These are phyloP conservation scores for Helarctos malayanus DNA, from an alignment of 2,797 vertebrate genomes.

Conservation along the genomic window DNA sequence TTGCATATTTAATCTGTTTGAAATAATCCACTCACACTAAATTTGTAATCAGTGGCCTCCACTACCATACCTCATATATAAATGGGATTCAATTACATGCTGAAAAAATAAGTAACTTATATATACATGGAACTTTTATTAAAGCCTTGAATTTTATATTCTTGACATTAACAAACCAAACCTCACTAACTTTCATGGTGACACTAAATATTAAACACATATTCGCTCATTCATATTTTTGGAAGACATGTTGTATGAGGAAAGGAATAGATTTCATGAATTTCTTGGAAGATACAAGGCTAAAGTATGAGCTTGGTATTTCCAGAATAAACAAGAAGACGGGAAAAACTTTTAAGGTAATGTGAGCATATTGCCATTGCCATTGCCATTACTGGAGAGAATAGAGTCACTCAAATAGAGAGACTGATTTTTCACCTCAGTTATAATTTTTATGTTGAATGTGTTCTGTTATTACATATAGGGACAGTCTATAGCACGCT, in stretches of 20 bases:
- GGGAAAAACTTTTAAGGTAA: neutral
- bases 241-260: neutral
- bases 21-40: constrained; percentile 49
- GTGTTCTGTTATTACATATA: neutral
- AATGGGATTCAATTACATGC: neutral
- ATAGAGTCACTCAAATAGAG: neutral
- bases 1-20: constrained; percentile 30
- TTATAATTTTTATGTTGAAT: constrained; percentile 16
- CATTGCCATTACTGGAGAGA: neutral
- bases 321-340: neutral
- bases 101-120: neutral
- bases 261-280: neutral
- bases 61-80: neutral
- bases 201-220: neutral
- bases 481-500: neutral
- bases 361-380: neutral
- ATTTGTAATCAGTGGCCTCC: constrained; percentile 21
- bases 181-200: neutral
- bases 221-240: neutral
- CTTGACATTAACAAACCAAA: neutral
- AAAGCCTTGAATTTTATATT: constrained; percentile 10
- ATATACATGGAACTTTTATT: neutral
- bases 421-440: neutral
- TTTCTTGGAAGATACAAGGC: neutral
- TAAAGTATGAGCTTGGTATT: neutral